Evolutionary conservation across 2,888 invertebrate species (phyloP).

Genomic region (Xanthorhoe spadicearia): DNA sequence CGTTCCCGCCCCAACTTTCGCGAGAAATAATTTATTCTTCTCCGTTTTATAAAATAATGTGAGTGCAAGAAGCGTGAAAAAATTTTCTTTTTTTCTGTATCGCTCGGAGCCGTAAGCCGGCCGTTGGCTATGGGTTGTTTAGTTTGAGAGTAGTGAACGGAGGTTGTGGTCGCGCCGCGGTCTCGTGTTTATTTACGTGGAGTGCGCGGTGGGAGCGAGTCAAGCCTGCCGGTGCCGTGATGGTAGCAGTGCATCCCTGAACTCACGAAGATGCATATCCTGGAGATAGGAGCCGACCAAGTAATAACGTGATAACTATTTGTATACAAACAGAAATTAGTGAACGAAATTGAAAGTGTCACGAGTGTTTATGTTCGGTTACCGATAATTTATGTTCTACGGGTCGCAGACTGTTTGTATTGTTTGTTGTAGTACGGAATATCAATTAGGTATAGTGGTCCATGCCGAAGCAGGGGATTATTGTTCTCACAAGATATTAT

Average conservation of each 20-base stretch:
- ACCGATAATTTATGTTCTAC: conserved; percentile 29
- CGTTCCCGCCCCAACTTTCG: conserved; percentile 75
- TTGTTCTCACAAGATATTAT: not conserved
- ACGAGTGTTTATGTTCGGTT: conserved; percentile 36
- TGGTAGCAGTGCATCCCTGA: conserved; percentile 61
- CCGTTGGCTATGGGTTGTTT: conserved; percentile 48
- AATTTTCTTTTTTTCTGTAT: conserved; percentile 79
- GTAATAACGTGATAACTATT: conserved; percentile 61
- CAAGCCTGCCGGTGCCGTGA: conserved; percentile 53
- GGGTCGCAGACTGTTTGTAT: conserved; percentile 21
- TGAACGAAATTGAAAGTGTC: conserved; percentile 55
- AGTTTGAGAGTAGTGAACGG: conserved; percentile 70
- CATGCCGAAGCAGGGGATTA: not conserved
- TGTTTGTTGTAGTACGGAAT: not conserved
- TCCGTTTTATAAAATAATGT: conserved; percentile 78
- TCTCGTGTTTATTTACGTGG: conserved; percentile 39
- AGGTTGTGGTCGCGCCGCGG: conserved; percentile 62
- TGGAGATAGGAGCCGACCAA: conserved; percentile 82
- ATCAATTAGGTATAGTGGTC: not conserved
- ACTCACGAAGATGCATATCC: conserved; percentile 74
- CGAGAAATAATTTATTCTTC: conserved; percentile 77
- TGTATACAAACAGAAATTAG: conserved; percentile 49
- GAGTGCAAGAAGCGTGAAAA: conserved; percentile 81
- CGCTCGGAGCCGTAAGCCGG: conserved; percentile 53
- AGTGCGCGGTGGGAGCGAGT: conserved; percentile 46